These are phyloP conservation scores for Microcebus lehilahytsara DNA, from an alignment of 2,113 vertebrate genomes.

Conservation along the genomic window DNA sequence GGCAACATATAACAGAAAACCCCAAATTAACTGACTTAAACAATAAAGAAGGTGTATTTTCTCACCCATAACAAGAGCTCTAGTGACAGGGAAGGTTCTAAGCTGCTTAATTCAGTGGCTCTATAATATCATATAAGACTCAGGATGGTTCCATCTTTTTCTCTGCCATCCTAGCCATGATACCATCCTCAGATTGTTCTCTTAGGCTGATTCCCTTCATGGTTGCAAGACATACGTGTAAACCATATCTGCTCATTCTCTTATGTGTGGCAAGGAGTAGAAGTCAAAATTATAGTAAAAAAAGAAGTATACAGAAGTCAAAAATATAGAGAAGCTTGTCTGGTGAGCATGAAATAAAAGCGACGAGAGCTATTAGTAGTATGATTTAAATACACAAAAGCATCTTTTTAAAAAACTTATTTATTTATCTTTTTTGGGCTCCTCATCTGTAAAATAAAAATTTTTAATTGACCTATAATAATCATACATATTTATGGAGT, in stretches of 20 bases:
- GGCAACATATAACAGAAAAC: slow-evolving; percentile 6
- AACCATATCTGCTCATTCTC: not conserved
- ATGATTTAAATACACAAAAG: slow-evolving; percentile 23
- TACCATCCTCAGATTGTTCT: not conserved
- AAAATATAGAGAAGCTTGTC: slow-evolving; percentile 4
- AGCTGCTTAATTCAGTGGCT: not conserved
- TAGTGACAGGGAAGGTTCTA: not conserved
- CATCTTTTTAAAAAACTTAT: not conserved
- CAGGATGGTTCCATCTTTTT: not conserved
- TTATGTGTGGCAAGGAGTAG: not conserved
- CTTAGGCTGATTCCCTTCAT: not conserved
- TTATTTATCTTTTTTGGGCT: too few species aligned
- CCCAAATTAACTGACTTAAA: not conserved
- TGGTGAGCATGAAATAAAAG: not conserved
- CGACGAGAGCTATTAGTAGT: not conserved
- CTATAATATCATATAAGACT: not conserved
- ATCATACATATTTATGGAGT: too few species aligned
- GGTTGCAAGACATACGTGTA: not conserved
- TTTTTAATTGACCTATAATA: too few species aligned
- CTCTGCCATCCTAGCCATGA: not conserved
- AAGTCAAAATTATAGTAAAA: not conserved
- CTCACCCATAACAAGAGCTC: not conserved
- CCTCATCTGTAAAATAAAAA: too few species aligned
- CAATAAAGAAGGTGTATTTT: not conserved
- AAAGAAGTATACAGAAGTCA: not conserved